phyloP scores from a whole-genome alignment of 2,797 vertebrate genomes.

The Nannoperca obscura region DNA sequence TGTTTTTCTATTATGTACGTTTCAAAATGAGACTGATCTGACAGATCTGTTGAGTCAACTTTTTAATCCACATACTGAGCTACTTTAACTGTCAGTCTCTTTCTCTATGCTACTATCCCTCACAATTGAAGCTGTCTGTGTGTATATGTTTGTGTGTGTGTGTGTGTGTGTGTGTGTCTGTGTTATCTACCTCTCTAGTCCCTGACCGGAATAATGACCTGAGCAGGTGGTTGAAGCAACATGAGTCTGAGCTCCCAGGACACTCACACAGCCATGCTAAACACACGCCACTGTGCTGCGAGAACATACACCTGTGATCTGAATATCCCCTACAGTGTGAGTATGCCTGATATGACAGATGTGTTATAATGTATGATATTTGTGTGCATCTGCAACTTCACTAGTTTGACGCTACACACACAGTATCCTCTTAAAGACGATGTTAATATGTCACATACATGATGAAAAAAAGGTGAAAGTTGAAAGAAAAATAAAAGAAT shows the following conservation, averaged over 20 bases:
- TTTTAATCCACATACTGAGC: neutral
- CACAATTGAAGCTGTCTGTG: conserved; percentile 20
- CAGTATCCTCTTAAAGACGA: neutral
- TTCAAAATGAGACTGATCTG: conserved; percentile 10
- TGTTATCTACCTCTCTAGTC: conserved; percentile 31
- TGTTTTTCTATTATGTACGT: neutral
- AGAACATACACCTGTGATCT: conserved; percentile 65
- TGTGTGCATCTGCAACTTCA: neutral
- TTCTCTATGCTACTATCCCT: conserved; percentile 8
- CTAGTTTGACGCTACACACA: neutral
- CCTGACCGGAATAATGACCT: conserved; percentile 64
- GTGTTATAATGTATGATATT: conserved; percentile 9
- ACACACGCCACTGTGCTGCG: conserved; percentile 57
- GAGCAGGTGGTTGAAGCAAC: conserved; percentile 75
- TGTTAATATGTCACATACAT: neutral
- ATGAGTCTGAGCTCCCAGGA: conserved; percentile 65
- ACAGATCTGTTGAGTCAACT: neutral
- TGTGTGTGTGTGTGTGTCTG: conserved; percentile 18
- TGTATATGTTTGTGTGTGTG: conserved; percentile 4
- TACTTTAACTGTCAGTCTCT: neutral
- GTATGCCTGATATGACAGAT: conserved; percentile 41
- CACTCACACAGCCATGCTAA: conserved; percentile 59
- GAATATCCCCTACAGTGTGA: conserved; percentile 30
- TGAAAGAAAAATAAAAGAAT: neutral
- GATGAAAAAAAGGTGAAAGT: neutral